These are phyloP conservation scores for Ennomos erosarius DNA, from an alignment of 2,888 invertebrate genomes.

Conservation along the genomic window DNA sequence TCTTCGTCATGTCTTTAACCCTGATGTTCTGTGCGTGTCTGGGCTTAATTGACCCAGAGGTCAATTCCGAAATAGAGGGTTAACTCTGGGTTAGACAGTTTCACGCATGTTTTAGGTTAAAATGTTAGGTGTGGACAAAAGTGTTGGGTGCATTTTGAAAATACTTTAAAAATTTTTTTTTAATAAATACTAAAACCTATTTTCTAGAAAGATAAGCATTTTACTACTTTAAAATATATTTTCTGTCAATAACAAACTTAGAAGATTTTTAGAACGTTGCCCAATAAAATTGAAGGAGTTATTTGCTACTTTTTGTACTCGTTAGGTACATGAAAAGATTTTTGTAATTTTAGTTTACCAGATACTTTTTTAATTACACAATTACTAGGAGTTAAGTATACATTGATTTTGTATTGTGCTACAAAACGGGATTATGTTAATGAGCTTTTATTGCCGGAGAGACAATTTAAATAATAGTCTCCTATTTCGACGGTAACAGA, in stretches of 20 bases:
- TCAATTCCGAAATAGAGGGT: conserved; percentile 27
- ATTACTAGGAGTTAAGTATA: conserved; percentile 4
- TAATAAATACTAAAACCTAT: too few species aligned
- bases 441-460: conserved; percentile 4
- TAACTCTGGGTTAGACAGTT: conserved; percentile 29
- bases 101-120: conserved; percentile 8
- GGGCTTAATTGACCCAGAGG: conserved; percentile 38
- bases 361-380: neutral
- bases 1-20: conserved; percentile 1
- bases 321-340: too few species aligned
- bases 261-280: too few species aligned
- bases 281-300: too few species aligned
- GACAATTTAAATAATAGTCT: conserved; percentile 17
- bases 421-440: conserved; percentile 14
- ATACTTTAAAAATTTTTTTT: too few species aligned
- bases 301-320: too few species aligned
- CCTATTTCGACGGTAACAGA: conserved; percentile 6
- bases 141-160: too few species aligned
- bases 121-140: neutral
- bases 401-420: neutral
- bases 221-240: too few species aligned
- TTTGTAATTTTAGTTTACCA: too few species aligned
- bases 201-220: too few species aligned
- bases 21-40: conserved; percentile 35
- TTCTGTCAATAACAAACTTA: too few species aligned